Base-by-base conservation (phyloP, 2,888 invertebrate species). In the Scaptomyza caliginosa region DNA sequence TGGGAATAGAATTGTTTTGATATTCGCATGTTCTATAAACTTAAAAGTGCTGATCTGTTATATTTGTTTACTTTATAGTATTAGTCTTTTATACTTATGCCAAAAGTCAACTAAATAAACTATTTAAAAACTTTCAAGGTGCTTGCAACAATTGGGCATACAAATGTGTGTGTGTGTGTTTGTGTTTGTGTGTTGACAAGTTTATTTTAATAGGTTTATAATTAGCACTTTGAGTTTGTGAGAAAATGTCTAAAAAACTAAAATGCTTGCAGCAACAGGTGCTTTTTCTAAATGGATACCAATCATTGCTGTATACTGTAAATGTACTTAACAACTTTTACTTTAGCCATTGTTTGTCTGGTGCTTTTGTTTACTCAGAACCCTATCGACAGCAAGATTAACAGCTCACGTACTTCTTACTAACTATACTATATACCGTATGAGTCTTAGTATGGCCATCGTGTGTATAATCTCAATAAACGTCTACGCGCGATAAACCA, bases 401-500 rank as follows among this genome's bases (percentile, higher is more conserved):
- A 50, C 40, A 13, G 42, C 42, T 51, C 38, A 34, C 66, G 59
- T 51, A 43, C 59, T 55, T 36, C 59, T 55, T 36, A 34, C n/a
- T 66, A 24, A 24, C 19, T 21, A 36, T 23, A 30, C 10, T 36
- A 16, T 10, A 23, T 40, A 34, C 19, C 30, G 5, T 50, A 28
- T 0, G 7, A 6, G 8, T 32, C 28, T 17, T 16, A 16, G 11
- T 17, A 8, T 54, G 56, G 38, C 32, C 39, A 51, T 51, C 34
- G 54, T 55, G 65, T 19, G 19, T 65, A 59, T 72, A 85, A 85
- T 79, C 79, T 74, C 45, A 56, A 62, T 46, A 62, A 48, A n/a
- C n/a, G 86, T 85, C 66, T 68, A 64, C 51, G 60, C 13, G 60
- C 75, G 86, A 79, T 79, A 82, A 85, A 68, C 34, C n/a, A 49